These are phyloP conservation scores for Escarpia spicata DNA, from an alignment of 2,888 invertebrate genomes.

Conservation along the genomic window DNA sequence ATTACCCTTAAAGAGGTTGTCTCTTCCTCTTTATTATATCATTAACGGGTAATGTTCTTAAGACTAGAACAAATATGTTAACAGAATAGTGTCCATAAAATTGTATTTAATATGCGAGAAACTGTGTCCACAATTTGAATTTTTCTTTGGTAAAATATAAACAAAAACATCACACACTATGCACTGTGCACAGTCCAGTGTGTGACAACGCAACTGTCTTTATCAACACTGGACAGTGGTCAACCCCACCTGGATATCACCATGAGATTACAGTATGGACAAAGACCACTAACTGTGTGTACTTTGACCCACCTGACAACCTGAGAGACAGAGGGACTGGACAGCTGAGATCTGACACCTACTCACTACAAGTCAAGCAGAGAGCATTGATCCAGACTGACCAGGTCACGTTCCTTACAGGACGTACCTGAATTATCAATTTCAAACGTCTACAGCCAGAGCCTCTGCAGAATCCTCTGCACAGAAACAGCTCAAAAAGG, in stretches of 20 bases:
- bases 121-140: too few relatives aligned
- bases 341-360: not conserved
- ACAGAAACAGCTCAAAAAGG: too few relatives aligned
- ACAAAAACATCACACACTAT: too few relatives aligned
- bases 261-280: not conserved
- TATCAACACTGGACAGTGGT: not conserved
- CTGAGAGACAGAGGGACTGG: not conserved
- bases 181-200: not conserved
- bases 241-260: not conserved
- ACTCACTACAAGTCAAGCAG: not conserved
- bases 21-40: too few relatives aligned
- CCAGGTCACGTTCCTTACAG: not conserved
- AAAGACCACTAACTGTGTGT: not conserved
- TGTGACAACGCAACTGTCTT: not conserved
- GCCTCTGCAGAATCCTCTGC: too few relatives aligned
- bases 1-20: too few relatives aligned
- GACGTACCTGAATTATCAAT: not conserved
- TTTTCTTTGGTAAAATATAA: too few relatives aligned
- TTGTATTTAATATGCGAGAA: too few relatives aligned
- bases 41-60: too few relatives aligned
- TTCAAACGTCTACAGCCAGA: too few relatives aligned
- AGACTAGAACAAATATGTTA: too few relatives aligned
- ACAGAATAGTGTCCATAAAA: too few relatives aligned
- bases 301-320: constrained; percentile 1
- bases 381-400: not conserved